Conservation (phyloP, 2,113 vertebrate genomes). For the Mixornis gularis region DNA sequence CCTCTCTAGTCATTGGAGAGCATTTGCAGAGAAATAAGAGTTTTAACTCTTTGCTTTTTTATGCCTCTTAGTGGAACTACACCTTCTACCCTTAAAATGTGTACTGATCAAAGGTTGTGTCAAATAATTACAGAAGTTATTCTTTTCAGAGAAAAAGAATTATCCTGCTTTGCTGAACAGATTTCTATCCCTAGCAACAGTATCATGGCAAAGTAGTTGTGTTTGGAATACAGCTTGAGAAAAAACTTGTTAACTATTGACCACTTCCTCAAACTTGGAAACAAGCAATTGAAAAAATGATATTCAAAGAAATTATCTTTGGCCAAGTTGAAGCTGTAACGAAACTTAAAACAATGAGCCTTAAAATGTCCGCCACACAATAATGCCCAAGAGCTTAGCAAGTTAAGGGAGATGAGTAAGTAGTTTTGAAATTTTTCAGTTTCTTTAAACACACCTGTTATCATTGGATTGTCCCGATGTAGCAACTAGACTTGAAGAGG, state of each 20-base stretch:
- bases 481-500: constrained; percentile 94
- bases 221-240: background rate
- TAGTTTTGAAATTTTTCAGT: background rate
- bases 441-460: constrained; percentile 78
- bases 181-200: background rate
- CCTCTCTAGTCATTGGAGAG: background rate
- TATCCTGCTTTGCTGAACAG: background rate
- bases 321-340: background rate
- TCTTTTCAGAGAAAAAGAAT: background rate
- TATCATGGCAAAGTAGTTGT: background rate
- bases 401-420: background rate
- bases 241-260: background rate
- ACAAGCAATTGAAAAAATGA: background rate
- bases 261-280: background rate
- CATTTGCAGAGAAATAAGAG: background rate
- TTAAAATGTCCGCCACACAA: background rate
- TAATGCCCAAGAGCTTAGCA: background rate
- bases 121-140: background rate
- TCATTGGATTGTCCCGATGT: constrained; percentile 95
- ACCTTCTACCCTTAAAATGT: background rate
- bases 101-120: background rate
- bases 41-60: background rate
- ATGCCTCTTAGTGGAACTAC: background rate
- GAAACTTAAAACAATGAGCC: background rate
- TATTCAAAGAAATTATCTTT: background rate